phyloP scores from a whole-genome alignment of 2,888 invertebrate genomes.

The Cenopis cana region DNA sequence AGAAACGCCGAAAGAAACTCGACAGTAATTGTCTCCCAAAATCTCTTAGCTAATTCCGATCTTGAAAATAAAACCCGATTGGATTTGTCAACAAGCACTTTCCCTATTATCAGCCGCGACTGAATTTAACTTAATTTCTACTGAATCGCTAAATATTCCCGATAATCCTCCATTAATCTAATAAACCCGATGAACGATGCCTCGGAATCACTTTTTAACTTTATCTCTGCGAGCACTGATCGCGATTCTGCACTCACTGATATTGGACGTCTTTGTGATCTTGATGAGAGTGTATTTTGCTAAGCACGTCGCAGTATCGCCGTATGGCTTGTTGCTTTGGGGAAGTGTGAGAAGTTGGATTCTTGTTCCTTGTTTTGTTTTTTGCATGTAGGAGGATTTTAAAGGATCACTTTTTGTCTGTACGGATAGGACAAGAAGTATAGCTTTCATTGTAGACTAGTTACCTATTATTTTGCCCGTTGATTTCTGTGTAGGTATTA shows the following conservation, averaged over 20 bases:
- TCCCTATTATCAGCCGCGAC: neutral
- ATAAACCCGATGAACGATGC: constrained; percentile 17
- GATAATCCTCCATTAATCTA: constrained; percentile 16
- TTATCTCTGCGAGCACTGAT: constrained; percentile 10
- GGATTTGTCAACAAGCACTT: constrained; percentile 7
- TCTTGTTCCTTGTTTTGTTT: neutral
- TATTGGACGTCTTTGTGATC: constrained; percentile 18
- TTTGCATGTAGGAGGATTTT: neutral
- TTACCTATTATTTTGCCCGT: neutral
- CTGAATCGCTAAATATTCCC: constrained; percentile 13
- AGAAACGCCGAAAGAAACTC: no score
- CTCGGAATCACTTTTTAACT: constrained; percentile 12
- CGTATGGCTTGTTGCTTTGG: constrained; percentile 15
- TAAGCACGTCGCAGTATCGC: neutral
- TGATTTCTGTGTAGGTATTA: no score
- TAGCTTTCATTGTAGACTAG: no score
- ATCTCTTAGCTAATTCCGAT: no score
- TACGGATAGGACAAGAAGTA: no score
- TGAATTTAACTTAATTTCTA: constrained; percentile 15
- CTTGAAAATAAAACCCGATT: neutral
- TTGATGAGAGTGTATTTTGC: constrained; percentile 2
- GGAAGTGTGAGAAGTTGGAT: constrained; percentile 4
- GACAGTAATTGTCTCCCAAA: no score
- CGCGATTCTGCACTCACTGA: constrained; percentile 23
- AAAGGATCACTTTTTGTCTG: no score